A percentile compares a stretch with the other conserved stretches of the same genome.
phyloP scores from a whole-genome alignment of 2,113 vertebrate genomes.

The Rhabdomys dilectus region DNA sequence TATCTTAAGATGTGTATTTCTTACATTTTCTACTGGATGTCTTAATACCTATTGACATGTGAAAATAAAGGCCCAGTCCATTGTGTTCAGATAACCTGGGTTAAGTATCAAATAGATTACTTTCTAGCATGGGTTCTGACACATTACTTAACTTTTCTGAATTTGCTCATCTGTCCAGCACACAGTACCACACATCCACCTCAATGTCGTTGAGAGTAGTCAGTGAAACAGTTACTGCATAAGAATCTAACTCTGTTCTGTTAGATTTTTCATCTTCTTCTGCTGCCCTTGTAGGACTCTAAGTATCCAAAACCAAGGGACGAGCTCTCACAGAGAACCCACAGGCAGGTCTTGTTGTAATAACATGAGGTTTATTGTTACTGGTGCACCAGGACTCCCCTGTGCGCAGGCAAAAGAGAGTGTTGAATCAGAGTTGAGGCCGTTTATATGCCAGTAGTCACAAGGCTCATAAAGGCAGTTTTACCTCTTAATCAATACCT shows the following conservation, averaged over 20 bases:
- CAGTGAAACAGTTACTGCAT: not conserved
- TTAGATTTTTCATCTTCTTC: not conserved
- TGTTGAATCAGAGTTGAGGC: too few species aligned
- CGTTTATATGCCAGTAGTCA: too few species aligned
- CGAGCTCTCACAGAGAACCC: too few species aligned
- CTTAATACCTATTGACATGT: not conserved
- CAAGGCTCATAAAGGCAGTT: too few species aligned
- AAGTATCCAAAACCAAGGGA: too few species aligned
- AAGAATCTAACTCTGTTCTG: not conserved
- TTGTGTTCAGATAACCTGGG: not conserved
- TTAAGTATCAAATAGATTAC: not conserved
- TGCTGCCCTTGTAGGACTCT: too few species aligned
- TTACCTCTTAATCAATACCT: too few species aligned
- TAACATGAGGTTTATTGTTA: too few species aligned
- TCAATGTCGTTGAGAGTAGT: not conserved
- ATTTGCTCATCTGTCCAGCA: not conserved
- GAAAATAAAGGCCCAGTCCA: not conserved
- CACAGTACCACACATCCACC: not conserved
- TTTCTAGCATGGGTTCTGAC: not conserved
- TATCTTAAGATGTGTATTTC: not conserved
- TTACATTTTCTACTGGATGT: not conserved
- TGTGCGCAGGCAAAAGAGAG: too few species aligned
- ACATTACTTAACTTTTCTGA: not conserved
- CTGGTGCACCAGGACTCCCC: too few species aligned
- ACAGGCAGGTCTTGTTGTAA: too few species aligned